Base-by-base conservation (phyloP, 2,113 vertebrate species). In the Bombycilla garrulus region DNA sequence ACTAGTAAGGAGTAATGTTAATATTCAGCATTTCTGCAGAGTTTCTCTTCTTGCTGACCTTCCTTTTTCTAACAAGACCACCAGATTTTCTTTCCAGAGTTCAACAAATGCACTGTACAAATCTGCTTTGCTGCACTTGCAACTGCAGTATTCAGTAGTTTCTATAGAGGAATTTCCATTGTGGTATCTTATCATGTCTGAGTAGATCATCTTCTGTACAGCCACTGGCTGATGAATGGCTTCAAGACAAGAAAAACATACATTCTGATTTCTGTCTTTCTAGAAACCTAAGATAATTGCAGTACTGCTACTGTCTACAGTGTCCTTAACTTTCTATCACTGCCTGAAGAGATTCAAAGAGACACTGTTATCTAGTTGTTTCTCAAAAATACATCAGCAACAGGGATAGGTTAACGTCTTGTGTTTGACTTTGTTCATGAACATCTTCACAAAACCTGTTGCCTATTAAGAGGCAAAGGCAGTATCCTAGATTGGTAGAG, bases 361-460 rank as follows among this genome's bases (percentile, higher is more conserved):
- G 23, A n/a, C 4, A 16, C 69, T 70, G 33, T 44, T 83, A 54
- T 81, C 36, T 70, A 38, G 5, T 10, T 82, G 29, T 86, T 8
- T 88, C 40, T 88, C 45, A 70, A 89, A 83, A 48, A 42, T 33
- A 26, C 4, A 66, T 26, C 29, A 82, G 15, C 56, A 47, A 78
- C 2, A 4, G 54, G 67, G 73, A 47, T 21, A 57, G 1, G 17
- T 86, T 66, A 14, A 31, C 0, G 0, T 33, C n/a, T 8, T 56
- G 21, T 25, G 18, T 53, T 86, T 81, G 25, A 54, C 70, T 65
- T 86, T 77, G 12, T 58, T 71, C 47, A 51, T 14, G 0, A 80
- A 44, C 7, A 35, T 47, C 33, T 78, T 80, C 76, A 66, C 17
- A 50, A 58, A 42, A 84, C 11, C 4, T 15, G 10, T 24, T 81